phyloP scores from a whole-genome alignment of 2,888 invertebrate genomes.

The Lasius platythorax region DNA sequence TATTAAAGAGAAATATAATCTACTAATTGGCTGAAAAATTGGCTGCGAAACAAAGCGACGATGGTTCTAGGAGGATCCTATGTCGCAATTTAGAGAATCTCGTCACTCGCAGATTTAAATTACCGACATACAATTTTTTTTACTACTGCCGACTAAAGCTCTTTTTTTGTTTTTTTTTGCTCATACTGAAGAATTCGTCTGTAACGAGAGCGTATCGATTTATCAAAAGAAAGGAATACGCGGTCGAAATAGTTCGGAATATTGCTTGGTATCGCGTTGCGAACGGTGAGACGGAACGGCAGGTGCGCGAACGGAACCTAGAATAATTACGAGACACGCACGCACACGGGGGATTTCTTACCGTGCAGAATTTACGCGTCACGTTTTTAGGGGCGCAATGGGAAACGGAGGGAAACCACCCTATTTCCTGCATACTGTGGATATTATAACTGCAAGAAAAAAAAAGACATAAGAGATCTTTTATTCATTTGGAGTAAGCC shows the following conservation, averaged over 20 bases:
- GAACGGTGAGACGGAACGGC: neutral
- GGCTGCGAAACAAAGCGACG: neutral
- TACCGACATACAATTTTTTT: neutral
- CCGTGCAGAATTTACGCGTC: slow-evolving; percentile 11
- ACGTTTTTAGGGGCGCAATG: slow-evolving; percentile 13
- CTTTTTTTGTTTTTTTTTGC: neutral
- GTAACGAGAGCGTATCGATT: neutral
- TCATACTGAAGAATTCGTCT: neutral
- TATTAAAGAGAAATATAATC: neutral
- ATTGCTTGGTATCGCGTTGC: slow-evolving; percentile 9
- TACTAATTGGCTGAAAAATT: neutral
- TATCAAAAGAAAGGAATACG: neutral
- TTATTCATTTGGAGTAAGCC: slow-evolving; percentile 4
- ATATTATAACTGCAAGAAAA: neutral
- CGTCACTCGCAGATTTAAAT: neutral
- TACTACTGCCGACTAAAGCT: neutral
- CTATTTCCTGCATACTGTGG: neutral
- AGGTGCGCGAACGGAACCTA: slow-evolving; percentile 38
- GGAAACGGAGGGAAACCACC: neutral
- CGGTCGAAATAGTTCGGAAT: neutral
- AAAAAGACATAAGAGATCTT: slow-evolving; percentile 16
- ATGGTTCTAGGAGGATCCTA: neutral
- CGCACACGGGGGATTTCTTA: slow-evolving; percentile 38
- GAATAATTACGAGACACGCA: slow-evolving; percentile 58
- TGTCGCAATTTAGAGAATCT: neutral